A percentile compares a stretch with the other conserved stretches of the same genome.
These are phyloP conservation scores for Climacteris rufus DNA, from an alignment of 2,113 vertebrate genomes.

Conservation along the genomic window DNA sequence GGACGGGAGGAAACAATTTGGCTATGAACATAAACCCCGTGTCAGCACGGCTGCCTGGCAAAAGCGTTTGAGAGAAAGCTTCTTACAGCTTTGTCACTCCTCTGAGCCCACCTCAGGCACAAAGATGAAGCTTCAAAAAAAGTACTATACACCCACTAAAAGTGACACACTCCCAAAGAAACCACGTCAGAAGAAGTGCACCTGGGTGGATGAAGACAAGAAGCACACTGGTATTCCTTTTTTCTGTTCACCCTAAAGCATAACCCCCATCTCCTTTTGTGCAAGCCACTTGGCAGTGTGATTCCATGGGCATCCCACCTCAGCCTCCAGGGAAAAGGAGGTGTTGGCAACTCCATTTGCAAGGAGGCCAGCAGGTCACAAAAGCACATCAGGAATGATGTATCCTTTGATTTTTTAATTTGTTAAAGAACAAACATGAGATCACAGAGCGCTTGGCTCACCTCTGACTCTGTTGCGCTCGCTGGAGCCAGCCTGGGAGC, in stretches of 20 bases:
- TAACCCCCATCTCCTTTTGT: background rate
- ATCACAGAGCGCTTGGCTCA: slow-evolving; percentile 41
- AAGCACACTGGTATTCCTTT: background rate
- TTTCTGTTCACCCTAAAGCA: background rate
- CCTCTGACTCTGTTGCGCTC: slow-evolving; percentile 89
- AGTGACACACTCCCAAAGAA: background rate
- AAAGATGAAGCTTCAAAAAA: background rate
- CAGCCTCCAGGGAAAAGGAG: background rate
- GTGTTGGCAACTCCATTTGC: background rate
- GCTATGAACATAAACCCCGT: background rate
- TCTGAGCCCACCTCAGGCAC: background rate
- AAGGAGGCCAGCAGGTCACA: background rate
- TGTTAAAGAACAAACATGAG: background rate
- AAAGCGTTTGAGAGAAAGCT: background rate
- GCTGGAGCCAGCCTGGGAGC: slow-evolving; percentile 85
- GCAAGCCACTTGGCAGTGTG: rapidly evolving
- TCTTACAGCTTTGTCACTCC: background rate
- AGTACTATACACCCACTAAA: background rate
- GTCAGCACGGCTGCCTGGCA: background rate
- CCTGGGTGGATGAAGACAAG: background rate
- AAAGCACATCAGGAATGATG: background rate
- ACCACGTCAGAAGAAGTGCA: background rate
- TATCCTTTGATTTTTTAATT: background rate
- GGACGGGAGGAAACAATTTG: background rate
- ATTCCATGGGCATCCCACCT: background rate